Evolutionary conservation across 2,888 invertebrate species (phyloP).

Genomic region (Apantesis nais): DNA sequence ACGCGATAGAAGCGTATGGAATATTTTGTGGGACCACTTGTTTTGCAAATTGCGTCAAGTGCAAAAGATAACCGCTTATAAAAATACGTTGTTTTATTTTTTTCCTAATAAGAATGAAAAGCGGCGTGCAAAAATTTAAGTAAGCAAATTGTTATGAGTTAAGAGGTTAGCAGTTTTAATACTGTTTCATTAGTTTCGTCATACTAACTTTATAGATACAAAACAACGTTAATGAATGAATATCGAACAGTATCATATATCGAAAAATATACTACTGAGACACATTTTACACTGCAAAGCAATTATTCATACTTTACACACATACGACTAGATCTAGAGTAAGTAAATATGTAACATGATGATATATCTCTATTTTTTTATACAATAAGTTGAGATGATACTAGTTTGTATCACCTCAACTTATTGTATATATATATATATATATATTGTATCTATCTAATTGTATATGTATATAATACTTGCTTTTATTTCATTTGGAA

Average conservation of each 20-base stretch:
- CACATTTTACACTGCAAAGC: too few relatives aligned
- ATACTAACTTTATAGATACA: background rate
- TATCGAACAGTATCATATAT: background rate
- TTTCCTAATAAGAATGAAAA: constrained; percentile 34
- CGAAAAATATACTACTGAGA: background rate
- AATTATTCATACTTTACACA: too few relatives aligned
- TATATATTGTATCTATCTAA: too few relatives aligned
- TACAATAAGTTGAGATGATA: too few relatives aligned
- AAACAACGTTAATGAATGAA: background rate
- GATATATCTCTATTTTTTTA: too few relatives aligned
- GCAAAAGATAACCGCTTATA: constrained; percentile 68
- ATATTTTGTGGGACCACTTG: constrained; percentile 82
- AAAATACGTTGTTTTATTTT: constrained; percentile 55
- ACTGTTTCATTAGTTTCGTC: background rate
- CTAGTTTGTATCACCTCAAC: too few relatives aligned
- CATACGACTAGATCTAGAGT: too few relatives aligned
- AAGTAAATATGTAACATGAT: too few relatives aligned
- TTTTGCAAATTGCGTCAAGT: constrained; percentile 81
- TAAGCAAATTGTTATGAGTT: background rate
- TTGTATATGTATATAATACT: too few relatives aligned
- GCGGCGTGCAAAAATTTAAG: constrained; percentile 21
- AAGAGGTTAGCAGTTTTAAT: background rate
- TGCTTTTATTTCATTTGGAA: too few relatives aligned
- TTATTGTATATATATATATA: too few relatives aligned
- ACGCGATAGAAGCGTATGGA: constrained; percentile 81